Evolutionary conservation across 2,888 invertebrate species (phyloP).

Genomic region (Drosophila melanosoma): DNA sequence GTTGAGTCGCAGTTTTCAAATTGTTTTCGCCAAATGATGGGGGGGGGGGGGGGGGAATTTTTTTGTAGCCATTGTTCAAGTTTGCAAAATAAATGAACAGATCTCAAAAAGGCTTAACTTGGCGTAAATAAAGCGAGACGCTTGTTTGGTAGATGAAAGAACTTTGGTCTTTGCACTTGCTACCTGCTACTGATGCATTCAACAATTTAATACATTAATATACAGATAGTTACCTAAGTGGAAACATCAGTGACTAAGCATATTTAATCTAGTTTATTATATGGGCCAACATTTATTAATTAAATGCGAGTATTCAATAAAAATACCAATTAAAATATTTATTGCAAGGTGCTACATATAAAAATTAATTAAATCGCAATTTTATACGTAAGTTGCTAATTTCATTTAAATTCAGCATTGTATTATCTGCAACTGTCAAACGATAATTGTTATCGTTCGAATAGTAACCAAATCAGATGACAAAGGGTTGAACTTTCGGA

Average conservation of each 20-base stretch:
- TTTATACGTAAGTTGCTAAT: background rate
- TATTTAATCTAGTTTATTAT: conserved; percentile 1
- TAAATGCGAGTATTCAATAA: background rate
- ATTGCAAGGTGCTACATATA: background rate
- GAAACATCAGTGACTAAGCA: background rate
- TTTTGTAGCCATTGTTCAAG: conserved; percentile 39
- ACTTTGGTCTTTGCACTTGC: conserved; percentile 4
- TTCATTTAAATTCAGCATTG: background rate
- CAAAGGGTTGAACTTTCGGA: conserved; percentile 18
- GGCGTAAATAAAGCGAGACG: conserved; percentile 26
- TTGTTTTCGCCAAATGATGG: conserved; percentile 33
- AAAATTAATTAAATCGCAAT: background rate
- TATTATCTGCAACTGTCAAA: background rate
- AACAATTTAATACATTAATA: background rate
- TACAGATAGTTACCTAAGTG: background rate
- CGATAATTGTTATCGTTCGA: background rate
- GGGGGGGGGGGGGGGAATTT: conserved; percentile 12
- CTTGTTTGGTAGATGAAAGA: conserved; percentile 6
- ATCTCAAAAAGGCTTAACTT: conserved; percentile 7
- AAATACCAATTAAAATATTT: background rate
- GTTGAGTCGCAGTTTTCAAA: conserved; percentile 55
- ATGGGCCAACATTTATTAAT: background rate
- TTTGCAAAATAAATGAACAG: conserved; percentile 15
- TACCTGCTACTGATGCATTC: conserved; percentile 4
- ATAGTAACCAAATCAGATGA: conserved; percentile 50